Percentiles rank a stretch among this genome's conserved stretches.
phyloP scores from a whole-genome alignment of 2,888 invertebrate species.

The Hypena proboscidalis region DNA sequence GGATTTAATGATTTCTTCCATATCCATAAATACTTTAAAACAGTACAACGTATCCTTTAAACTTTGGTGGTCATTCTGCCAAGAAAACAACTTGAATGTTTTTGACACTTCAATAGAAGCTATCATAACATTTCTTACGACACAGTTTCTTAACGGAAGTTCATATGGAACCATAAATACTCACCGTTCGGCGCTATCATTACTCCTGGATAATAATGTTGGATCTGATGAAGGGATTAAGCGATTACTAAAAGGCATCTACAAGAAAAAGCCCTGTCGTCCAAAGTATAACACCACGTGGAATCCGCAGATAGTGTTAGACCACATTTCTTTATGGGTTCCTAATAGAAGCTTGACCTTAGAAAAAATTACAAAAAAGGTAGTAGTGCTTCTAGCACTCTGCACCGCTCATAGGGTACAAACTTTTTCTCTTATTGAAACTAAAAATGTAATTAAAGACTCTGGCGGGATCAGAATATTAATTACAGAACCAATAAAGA shows the following conservation, averaged over 20 bases:
- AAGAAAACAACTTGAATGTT: background rate
- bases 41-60: conserved; percentile 8
- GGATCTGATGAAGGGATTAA: conserved; percentile 29
- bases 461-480: conserved; percentile 11
- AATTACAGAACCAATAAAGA: conserved; percentile 31
- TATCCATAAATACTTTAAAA: conserved; percentile 3
- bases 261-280: conserved; percentile 30
- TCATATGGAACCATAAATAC: conserved; percentile 37
- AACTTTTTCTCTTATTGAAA: conserved; percentile 18
- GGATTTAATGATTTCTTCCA: conserved; percentile 3
- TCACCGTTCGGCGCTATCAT: conserved; percentile 42
- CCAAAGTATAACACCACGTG: conserved; percentile 43
- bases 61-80: conserved; percentile 8
- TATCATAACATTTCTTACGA: conserved; percentile 26
- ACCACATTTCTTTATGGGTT: conserved; percentile 28
- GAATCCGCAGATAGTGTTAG: conserved; percentile 40
- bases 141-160: conserved; percentile 31
- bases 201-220: conserved; percentile 37
- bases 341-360: conserved; percentile 28
- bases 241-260: conserved; percentile 39
- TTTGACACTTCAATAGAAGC: background rate
- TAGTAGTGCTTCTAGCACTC: conserved; percentile 35
- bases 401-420: conserved; percentile 17
- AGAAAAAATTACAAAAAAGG: conserved; percentile 37
- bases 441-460: conserved; percentile 21